Percentiles rank a stretch among this genome's conserved stretches.
Evolutionary conservation across 2,113 vertebrate genomes (phyloP).

Genomic region (Silurus meridionalis): DNA sequence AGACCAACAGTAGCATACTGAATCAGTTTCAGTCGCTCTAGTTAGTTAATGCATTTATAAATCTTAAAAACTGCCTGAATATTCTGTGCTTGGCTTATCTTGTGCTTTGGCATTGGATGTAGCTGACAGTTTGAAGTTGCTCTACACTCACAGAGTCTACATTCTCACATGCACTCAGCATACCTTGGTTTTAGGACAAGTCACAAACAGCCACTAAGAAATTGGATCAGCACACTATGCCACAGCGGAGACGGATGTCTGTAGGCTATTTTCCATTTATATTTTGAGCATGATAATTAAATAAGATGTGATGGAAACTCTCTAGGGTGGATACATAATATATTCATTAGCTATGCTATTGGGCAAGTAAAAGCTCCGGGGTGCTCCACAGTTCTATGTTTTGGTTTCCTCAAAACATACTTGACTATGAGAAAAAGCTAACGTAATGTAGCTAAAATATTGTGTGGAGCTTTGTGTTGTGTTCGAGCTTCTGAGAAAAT

Average conservation of each 20-base stretch:
- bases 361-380: background rate
- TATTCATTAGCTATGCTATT: background rate
- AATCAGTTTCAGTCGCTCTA: background rate
- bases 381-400: background rate
- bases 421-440: background rate
- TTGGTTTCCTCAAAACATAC: background rate
- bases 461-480: background rate
- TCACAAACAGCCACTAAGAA: background rate
- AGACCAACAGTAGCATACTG: background rate
- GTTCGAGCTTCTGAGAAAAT: too few relatives aligned
- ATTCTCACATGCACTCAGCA: background rate
- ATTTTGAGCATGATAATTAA: background rate
- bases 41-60: background rate
- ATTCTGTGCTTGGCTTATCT: too few relatives aligned
- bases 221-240: background rate
- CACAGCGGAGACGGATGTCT: background rate
- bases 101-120: background rate
- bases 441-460: background rate
- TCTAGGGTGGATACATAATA: background rate
- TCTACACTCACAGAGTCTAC: background rate
- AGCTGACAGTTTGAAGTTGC: background rate
- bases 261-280: background rate
- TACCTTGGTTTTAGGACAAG: background rate
- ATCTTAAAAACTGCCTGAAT: background rate
- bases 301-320: background rate